These are phyloP conservation scores for Drosophila repletoides DNA, from an alignment of 1,140 invertebrate species.

Conservation along the genomic window DNA sequence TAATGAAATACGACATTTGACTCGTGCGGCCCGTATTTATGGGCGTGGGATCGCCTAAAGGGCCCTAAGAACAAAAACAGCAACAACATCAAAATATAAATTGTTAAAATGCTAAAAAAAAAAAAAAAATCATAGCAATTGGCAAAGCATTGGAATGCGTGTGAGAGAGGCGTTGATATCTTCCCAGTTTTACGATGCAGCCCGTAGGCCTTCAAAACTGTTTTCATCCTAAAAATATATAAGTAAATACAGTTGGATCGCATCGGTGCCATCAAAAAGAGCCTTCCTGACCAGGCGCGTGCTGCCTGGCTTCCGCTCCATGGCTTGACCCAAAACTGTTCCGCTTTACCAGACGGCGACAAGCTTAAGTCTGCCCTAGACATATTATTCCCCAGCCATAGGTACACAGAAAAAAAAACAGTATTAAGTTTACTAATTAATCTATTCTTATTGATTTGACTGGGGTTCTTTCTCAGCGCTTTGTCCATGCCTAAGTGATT, in stretches of 20 bases:
- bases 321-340: slow-evolving; percentile 31
- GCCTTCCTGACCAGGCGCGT: slow-evolving; percentile 43
- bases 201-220: slow-evolving; percentile 4
- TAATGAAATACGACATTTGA: slow-evolving; percentile 81
- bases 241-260: no score
- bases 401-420: no score
- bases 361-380: background rate
- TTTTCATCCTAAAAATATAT: background rate
- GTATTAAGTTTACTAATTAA: no score
- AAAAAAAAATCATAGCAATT: slow-evolving; percentile 29
- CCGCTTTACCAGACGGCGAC: slow-evolving; percentile 21
- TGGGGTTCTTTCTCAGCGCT: no score
- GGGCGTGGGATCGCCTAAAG: slow-evolving; percentile 74
- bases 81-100: no score
- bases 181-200: slow-evolving; percentile 32
- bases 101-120: no score
- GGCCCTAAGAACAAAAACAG: no score
- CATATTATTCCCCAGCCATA: background rate
- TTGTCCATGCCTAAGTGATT: no score
- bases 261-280: slow-evolving; percentile 57
- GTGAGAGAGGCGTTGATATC: slow-evolving; percentile 35
- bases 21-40: slow-evolving; percentile 73
- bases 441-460: no score
- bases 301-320: slow-evolving; percentile 64
- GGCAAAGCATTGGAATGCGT: slow-evolving; percentile 23